Base-by-base conservation (phyloP, 2,113 vertebrate genomes). In the Leptobrachium leishanense region DNA sequence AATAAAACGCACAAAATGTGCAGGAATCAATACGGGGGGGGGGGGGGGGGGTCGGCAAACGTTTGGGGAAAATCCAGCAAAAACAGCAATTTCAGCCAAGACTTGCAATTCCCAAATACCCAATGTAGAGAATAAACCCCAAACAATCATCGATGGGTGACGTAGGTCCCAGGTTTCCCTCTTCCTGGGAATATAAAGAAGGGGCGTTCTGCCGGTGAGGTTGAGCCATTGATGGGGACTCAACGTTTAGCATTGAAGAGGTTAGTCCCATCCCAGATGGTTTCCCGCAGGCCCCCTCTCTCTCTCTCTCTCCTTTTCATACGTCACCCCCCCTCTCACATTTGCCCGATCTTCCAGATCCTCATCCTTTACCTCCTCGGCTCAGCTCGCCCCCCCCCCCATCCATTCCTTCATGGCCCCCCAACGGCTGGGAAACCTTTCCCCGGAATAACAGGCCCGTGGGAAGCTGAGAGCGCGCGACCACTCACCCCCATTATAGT, bases 241-340 rank as follows among this genome's bases (percentile, higher is more conserved):
- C 53, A 1, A 20, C 8, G 55, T 72, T 44, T 64, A 63, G 70
- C 68, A 53, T 43, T 41, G n/a, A 40, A 54, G 69, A 65, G 44
- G 44, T 42, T 72, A 66, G 53, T 65, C 50, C 54, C 53, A 31
- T 68, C 65, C 50, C 62, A 31, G 63, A 15, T 7, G 2, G 39
- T 50, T 77, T 67, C 75, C 42, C 62, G 75, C 54, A 54, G 74
- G 74, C 62, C 74, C 43, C 43, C 75, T 67, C 44, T 69, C 53
- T 59, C 68, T 54, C 75, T 67, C 44, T 69, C 53, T 59, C 68
- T 54, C 68, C 68, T 9, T 44, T 9, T 44, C 13, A 39, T 64
- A 72, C 76, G 57, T 78, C 76, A 78, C 62, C 66, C 77, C 77
- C 77, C 65, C 68, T 79, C 77, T 55, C 77, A 79, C 69, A 79